Evolutionary conservation across 1,140 invertebrate species (phyloP).

Genomic region (Rhopalosiphum padi): DNA sequence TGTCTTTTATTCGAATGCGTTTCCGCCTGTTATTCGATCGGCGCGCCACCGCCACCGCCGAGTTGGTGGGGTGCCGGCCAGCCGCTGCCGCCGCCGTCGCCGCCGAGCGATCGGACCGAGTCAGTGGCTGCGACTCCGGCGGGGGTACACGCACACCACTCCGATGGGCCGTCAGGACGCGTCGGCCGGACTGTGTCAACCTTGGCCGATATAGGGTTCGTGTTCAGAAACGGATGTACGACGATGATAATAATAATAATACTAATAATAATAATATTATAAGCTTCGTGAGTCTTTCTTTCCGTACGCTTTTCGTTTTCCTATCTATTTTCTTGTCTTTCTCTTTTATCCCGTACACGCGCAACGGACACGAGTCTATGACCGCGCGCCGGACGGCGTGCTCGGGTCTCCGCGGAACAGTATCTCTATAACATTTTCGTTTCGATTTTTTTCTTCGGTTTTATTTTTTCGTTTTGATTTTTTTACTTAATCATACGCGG

Average conservation of each 20-base stretch:
- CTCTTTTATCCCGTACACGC: background rate
- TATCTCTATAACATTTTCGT: background rate
- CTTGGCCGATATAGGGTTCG: conserved; percentile 50
- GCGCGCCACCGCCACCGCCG: background rate
- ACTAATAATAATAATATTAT: background rate
- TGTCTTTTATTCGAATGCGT: conserved; percentile 53
- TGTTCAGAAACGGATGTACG: conserved; percentile 53
- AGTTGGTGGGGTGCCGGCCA: conserved; percentile 26
- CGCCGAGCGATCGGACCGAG: background rate
- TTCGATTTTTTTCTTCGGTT: background rate
- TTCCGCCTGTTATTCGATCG: conserved; percentile 30
- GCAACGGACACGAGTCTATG: background rate
- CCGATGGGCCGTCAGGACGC: background rate
- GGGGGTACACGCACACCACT: background rate
- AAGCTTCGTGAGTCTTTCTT: background rate
- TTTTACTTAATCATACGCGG: background rate
- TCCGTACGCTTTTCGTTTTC: conserved; percentile 2
- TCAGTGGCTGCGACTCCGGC: background rate
- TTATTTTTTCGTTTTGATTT: background rate
- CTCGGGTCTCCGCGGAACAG: background rate
- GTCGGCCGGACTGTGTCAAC: conserved; percentile 48
- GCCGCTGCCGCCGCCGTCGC: background rate
- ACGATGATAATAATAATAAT: background rate
- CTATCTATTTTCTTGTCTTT: background rate
- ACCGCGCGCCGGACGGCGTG: background rate